phyloP scores from a whole-genome alignment of 2,113 vertebrate genomes.

The Rhinolophus ferrumequinum region DNA sequence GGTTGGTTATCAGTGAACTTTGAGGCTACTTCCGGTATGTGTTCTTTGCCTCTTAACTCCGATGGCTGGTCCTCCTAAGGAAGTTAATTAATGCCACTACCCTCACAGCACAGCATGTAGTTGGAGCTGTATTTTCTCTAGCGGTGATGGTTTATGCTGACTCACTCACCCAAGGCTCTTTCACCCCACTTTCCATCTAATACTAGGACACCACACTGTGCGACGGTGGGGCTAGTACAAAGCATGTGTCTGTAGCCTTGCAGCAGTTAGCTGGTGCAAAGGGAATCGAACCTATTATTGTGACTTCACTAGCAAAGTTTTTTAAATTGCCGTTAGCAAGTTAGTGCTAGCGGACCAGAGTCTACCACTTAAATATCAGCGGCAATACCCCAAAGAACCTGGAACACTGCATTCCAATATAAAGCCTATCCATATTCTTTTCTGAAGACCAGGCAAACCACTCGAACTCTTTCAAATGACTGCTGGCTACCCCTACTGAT shows the following conservation, averaged over 20 bases:
- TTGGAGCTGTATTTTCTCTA: background rate
- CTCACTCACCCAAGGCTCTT: background rate
- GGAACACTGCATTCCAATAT: background rate
- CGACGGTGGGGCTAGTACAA: background rate
- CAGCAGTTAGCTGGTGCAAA: background rate
- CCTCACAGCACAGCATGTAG: accelerated
- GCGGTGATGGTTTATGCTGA: background rate
- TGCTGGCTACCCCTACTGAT: background rate
- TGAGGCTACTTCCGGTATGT: background rate
- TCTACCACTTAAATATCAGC: background rate
- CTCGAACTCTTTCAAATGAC: background rate
- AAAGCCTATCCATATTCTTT: background rate
- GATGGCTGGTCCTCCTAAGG: background rate
- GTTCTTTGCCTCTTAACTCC: background rate
- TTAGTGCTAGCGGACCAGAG: background rate
- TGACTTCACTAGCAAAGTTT: background rate
- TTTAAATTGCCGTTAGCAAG: background rate
- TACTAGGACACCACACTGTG: accelerated
- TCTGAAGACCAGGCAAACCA: background rate
- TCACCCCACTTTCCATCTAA: background rate
- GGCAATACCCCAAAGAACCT: background rate
- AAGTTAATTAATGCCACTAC: accelerated
- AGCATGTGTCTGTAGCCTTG: background rate
- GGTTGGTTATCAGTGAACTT: background rate
- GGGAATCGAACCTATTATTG: background rate